Base-by-base conservation (phyloP, 1,140 invertebrate species). In the Trichogramma pretiosum region DNA sequence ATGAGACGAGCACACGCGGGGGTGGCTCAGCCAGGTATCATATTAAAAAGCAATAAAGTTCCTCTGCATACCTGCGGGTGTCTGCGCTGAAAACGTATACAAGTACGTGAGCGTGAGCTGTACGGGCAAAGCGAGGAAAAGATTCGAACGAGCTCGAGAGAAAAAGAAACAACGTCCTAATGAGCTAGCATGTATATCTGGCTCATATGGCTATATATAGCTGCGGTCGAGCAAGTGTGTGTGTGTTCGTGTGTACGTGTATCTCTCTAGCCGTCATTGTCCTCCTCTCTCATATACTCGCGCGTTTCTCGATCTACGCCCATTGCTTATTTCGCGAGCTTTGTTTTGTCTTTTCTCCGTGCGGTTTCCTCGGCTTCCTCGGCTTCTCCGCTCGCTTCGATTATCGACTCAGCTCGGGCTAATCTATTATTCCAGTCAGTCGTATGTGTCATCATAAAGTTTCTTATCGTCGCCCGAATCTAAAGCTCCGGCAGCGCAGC, bases 391-490 rank as follows among this genome's bases (percentile, higher is more conserved):
- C 14, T 26, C 14, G 5, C 16, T 3, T 34, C 28, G 18, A 24
- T n/a, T n/a, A 44, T 44, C 28, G 33, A 34, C 43, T 45, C 19
- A 39, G 21, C 26, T 8, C 8, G 14, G 26, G 17, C 56, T 67
- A 65, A 67, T 67, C 61, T 65, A 67, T 68, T 69, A 67, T 64
- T 66, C 61, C 55, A 56, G 55, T 58, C 56, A 52, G 49, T 55
- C 55, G 57, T n/a, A n/a, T n/a, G n/a, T n/a, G n/a, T n/a, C 58
- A 64, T 66, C 62, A 67, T 67, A 69, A 67, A 67, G 56, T 63
- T n/a, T 56, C 63, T 67, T 67, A 68, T 68, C 65, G 64, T n/a
- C 43, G 48, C 61, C n/a, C 59, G 56, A 65, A 67, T 67, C 61
- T 58, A 47, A 38, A 53, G n/a, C 32, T 43, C 49, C 36, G 49